Conservation (phyloP, 2,113 vertebrate species). For the Misgurnus mizolepis region DNA sequence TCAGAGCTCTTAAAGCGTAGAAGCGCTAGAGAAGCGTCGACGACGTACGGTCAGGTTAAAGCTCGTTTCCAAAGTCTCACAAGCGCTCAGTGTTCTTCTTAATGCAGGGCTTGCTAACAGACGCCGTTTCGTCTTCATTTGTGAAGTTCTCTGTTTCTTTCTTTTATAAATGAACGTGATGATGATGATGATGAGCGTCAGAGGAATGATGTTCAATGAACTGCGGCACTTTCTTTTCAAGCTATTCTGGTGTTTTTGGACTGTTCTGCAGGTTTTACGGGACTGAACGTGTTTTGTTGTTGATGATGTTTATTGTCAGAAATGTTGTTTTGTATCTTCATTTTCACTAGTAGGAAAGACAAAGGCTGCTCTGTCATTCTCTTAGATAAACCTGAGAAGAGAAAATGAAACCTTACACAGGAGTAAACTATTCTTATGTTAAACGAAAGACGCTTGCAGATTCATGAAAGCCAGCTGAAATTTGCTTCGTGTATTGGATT, state of each 20-base stretch:
- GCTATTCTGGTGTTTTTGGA: background rate
- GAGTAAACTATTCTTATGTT: background rate
- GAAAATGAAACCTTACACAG: background rate
- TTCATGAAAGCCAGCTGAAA: background rate
- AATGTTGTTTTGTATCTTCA: background rate
- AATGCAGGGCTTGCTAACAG: slow-evolving; percentile 3
- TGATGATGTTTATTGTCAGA: background rate
- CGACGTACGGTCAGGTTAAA: background rate
- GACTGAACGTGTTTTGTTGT: background rate
- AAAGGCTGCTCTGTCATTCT: background rate
- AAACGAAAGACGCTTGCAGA: too few relatives aligned
- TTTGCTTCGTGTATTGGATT: background rate
- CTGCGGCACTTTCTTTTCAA: slow-evolving; percentile 51
- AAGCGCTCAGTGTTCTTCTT: background rate
- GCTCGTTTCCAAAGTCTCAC: background rate
- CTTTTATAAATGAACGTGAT: background rate
- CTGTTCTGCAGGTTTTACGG: background rate
- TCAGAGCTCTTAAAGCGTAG: background rate
- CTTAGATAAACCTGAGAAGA: background rate
- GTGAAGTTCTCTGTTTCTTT: background rate
- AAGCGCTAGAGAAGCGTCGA: background rate
- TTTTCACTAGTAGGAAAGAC: background rate
- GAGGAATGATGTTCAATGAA: slow-evolving; percentile 48
- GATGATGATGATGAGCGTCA: background rate
- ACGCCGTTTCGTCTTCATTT: background rate